A percentile compares a stretch with the other conserved stretches of the same genome.
phyloP scores from a whole-genome alignment of 2,797 vertebrate genomes.

The Okamejei kenojei region DNA sequence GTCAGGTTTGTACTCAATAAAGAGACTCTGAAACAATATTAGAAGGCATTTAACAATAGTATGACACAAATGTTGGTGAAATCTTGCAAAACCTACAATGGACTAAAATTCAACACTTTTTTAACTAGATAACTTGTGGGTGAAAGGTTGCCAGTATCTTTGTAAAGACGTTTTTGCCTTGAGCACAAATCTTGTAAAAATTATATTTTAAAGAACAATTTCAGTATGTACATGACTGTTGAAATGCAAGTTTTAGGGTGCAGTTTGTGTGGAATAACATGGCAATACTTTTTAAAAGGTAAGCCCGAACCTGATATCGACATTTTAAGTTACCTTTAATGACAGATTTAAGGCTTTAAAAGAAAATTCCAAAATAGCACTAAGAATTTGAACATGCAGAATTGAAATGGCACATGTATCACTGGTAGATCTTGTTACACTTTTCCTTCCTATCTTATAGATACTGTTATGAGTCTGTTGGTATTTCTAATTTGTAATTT shows the following conservation, averaged over 20 bases:
- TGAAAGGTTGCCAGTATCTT: background rate
- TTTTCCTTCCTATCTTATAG: background rate
- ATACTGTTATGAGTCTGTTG: background rate
- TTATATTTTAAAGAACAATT: background rate
- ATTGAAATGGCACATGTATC: background rate
- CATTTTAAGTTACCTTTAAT: background rate
- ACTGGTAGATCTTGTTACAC: background rate
- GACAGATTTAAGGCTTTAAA: background rate
- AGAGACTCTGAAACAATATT: background rate
- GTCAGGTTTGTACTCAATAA: background rate
- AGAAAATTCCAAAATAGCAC: background rate
- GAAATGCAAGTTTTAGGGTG: background rate
- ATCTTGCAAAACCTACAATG: background rate
- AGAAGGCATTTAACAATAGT: background rate
- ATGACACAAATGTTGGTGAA: background rate
- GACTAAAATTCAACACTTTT: background rate
- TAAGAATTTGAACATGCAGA: background rate
- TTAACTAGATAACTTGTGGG: background rate
- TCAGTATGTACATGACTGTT: background rate
- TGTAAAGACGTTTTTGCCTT: background rate
- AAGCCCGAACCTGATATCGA: too few relatives aligned
- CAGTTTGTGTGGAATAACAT: background rate
- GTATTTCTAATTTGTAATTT: slow-evolving; percentile 21
- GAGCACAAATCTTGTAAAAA: background rate
- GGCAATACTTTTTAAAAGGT: background rate